Conservation (phyloP, 2,888 invertebrate species). For the Rhyacophila evoluta region DNA sequence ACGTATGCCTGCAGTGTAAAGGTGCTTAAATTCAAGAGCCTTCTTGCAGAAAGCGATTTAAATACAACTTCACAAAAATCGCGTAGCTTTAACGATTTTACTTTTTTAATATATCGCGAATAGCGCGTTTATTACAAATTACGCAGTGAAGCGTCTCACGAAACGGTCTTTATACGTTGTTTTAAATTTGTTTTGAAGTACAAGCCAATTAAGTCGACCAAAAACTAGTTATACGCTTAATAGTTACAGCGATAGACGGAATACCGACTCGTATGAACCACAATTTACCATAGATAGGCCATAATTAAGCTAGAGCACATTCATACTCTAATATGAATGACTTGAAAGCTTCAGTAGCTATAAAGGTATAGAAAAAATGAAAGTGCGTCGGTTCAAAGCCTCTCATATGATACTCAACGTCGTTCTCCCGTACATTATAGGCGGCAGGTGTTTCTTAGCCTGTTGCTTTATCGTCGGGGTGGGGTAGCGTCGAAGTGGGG, state of each 20-base stretch:
- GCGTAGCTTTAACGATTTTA: no score
- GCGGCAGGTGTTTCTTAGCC: conserved; percentile 34
- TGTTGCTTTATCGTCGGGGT: conserved; percentile 57
- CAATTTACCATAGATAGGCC: background rate
- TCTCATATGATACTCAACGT: background rate
- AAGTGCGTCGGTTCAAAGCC: background rate
- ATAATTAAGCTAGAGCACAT: background rate
- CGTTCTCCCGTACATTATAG: background rate
- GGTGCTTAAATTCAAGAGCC: no score
- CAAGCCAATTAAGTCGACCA: background rate
- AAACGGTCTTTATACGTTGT: no score
- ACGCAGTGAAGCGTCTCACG: no score
- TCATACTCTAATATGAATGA: background rate
- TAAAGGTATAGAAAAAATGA: conserved; percentile 13
- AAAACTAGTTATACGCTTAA: no score
- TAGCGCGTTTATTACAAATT: no score
- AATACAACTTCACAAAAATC: no score
- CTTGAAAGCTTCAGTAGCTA: background rate
- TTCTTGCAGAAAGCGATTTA: no score
- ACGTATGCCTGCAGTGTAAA: no score
- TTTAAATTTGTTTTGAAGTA: no score
- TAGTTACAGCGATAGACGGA: background rate
- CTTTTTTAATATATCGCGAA: no score
- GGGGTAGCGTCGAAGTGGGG: conserved; percentile 59
- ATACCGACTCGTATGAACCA: background rate